Evolutionary conservation across 2,888 invertebrate species (phyloP).

Genomic region (Sturmia bella): DNA sequence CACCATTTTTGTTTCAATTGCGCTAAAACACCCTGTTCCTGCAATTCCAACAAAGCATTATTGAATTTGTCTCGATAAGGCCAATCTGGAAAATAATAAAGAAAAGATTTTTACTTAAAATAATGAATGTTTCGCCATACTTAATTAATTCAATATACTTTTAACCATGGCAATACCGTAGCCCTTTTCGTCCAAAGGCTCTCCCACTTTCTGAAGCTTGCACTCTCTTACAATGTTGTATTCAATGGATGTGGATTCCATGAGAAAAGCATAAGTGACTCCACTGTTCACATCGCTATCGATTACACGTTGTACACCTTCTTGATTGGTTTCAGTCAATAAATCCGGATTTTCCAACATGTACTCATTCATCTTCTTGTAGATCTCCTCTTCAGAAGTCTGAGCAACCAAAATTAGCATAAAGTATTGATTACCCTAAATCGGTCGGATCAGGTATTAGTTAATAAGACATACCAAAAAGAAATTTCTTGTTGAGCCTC

Average conservation of each 20-base stretch:
- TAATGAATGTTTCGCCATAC: neutral
- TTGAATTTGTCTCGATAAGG: constrained; percentile 89
- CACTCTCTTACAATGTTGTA: constrained; percentile 86
- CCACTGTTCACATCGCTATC: constrained; percentile 76
- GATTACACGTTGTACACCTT: constrained; percentile 83
- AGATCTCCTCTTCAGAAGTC: constrained; percentile 89
- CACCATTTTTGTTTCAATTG: constrained; percentile 94
- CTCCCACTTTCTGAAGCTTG: constrained; percentile 84
- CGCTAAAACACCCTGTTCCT: constrained; percentile 90
- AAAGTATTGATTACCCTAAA: no score
- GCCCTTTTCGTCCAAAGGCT: constrained; percentile 87
- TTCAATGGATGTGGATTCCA: constrained; percentile 91
- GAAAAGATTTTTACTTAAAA: neutral
- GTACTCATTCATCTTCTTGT: constrained; percentile 90
- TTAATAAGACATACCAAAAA: constrained; percentile 86
- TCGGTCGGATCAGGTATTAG: no score
- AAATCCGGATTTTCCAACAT: constrained; percentile 86
- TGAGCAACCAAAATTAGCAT: constrained; percentile 40
- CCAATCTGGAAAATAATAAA: constrained; percentile 76
- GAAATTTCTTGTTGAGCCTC: constrained; percentile 93
- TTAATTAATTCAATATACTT: constrained; percentile 80
- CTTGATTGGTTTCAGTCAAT: constrained; percentile 82
- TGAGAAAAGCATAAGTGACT: constrained; percentile 87
- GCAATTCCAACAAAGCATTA: constrained; percentile 90
- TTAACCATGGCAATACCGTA: constrained; percentile 89